These are phyloP conservation scores for Heterodera carotae DNA, from an alignment of 1,140 invertebrate species.

Conservation along the genomic window DNA sequence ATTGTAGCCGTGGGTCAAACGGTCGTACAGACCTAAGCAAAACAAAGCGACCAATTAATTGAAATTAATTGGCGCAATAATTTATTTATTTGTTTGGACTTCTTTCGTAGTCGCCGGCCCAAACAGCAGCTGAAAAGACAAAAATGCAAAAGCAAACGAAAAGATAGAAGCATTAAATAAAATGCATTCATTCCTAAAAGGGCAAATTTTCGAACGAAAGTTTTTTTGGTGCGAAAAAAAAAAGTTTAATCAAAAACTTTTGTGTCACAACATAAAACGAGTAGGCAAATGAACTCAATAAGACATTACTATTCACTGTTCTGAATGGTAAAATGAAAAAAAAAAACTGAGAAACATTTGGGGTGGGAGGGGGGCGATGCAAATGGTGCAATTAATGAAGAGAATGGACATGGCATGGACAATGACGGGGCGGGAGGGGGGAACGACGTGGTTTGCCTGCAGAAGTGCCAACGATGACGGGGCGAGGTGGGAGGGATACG, in stretches of 20 bases:
- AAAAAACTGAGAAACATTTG: not conserved
- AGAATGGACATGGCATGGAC: no score
- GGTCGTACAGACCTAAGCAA: conserved; percentile 67
- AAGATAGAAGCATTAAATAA: not conserved
- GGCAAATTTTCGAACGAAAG: not conserved
- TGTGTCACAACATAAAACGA: not conserved
- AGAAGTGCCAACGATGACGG: no score
- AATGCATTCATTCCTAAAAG: not conserved
- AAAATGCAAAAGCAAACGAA: conserved; percentile 13
- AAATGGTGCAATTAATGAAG: no score
- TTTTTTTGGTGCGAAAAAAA: not conserved
- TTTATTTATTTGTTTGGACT: not conserved
- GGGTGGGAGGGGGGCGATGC: no score
- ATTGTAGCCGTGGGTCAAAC: conserved; percentile 70
- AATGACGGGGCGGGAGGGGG: no score
- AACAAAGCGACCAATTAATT: not conserved
- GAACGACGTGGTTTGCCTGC: no score
- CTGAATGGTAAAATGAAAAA: not conserved
- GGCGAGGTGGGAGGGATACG: no score
- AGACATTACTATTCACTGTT: not conserved
- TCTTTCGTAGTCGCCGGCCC: conserved; percentile 69
- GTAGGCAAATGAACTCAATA: not conserved
- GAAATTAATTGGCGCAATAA: not conserved
- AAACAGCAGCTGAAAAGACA: conserved; percentile 39
- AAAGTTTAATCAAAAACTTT: no score